Evolutionary conservation across 2,797 vertebrate genomes (phyloP).

Genomic region (Bradypodion ventrale): DNA sequence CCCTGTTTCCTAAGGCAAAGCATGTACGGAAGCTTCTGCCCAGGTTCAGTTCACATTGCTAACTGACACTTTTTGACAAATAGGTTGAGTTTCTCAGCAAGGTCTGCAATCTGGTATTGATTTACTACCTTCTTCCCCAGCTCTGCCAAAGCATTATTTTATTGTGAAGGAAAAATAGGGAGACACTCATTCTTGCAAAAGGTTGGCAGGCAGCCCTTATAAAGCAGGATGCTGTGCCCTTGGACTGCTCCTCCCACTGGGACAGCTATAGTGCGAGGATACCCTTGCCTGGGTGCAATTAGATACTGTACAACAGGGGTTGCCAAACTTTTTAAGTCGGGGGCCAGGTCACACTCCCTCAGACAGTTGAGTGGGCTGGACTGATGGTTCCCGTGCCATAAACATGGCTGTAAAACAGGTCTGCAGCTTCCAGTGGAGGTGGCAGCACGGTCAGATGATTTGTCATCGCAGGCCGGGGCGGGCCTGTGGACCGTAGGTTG

Average conservation of each 20-base stretch:
- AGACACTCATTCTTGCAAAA: constrained; percentile 71
- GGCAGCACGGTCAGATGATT: too few species aligned
- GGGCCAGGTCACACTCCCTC: too few species aligned
- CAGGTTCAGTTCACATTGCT: constrained; percentile 47
- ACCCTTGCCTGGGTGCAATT: constrained; percentile 62
- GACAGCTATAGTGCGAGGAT: constrained; percentile 65
- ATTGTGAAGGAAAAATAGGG: constrained; percentile 72
- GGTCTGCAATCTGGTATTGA: constrained; percentile 70
- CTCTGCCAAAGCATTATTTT: constrained; percentile 75
- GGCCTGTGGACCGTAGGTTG: too few species aligned
- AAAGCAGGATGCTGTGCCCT: constrained; percentile 65
- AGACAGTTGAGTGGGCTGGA: too few species aligned
- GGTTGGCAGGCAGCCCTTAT: constrained; percentile 68
- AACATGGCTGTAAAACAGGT: too few species aligned
- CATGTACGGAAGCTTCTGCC: constrained; percentile 58
- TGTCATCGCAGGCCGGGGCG: too few species aligned
- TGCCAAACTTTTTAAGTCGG: too few species aligned
- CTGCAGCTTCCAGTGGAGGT: too few species aligned
- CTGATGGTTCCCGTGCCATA: too few species aligned
- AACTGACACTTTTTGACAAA: constrained; percentile 64
- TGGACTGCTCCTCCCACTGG: constrained; percentile 69
- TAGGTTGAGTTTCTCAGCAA: constrained; percentile 63
- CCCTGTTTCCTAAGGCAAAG: constrained; percentile 46
- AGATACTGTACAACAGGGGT: constrained; percentile 42
- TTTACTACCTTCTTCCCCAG: constrained; percentile 72